Percentiles rank a stretch among this genome's conserved stretches.
phyloP scores from a whole-genome alignment of 2,888 invertebrate genomes.

The Dione vanillae region DNA sequence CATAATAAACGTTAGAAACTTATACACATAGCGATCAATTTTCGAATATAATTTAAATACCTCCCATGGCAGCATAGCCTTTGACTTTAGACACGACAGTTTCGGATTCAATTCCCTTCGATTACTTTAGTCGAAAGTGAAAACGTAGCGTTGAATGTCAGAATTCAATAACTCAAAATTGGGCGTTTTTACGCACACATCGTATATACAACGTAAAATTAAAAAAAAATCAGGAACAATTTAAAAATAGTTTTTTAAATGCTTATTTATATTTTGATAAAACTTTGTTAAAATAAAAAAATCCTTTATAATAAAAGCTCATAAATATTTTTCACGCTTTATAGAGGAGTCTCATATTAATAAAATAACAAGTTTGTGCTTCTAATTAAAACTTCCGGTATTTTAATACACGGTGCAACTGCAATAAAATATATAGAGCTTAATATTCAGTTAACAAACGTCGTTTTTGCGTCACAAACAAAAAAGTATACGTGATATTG shows the following conservation, averaged over 20 bases:
- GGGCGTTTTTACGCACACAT: too few species aligned
- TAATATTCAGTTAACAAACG: constrained; percentile 18
- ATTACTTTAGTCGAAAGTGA: too few species aligned
- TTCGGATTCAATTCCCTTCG: background rate
- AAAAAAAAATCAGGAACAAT: background rate
- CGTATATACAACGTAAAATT: background rate
- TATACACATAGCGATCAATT: too few species aligned
- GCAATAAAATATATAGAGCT: constrained; percentile 16
- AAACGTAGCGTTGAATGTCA: background rate
- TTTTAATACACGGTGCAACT: constrained; percentile 25
- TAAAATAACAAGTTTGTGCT: constrained; percentile 27
- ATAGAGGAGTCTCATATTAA: background rate
- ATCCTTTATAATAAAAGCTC: too few species aligned
- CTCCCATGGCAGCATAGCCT: too few species aligned
- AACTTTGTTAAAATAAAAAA: too few species aligned
- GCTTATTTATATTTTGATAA: background rate
- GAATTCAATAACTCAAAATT: background rate
- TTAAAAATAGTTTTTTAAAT: background rate
- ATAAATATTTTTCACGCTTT: too few species aligned
- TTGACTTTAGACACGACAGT: background rate
- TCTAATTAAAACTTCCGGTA: constrained; percentile 35
- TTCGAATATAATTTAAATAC: too few species aligned
- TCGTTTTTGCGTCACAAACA: background rate
- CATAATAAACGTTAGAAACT: background rate
- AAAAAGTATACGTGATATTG: too few species aligned